A percentile compares a stretch with the other conserved stretches of the same genome.
Evolutionary conservation across 2,888 invertebrate species (phyloP).

Genomic region (Leuctra nigra): DNA sequence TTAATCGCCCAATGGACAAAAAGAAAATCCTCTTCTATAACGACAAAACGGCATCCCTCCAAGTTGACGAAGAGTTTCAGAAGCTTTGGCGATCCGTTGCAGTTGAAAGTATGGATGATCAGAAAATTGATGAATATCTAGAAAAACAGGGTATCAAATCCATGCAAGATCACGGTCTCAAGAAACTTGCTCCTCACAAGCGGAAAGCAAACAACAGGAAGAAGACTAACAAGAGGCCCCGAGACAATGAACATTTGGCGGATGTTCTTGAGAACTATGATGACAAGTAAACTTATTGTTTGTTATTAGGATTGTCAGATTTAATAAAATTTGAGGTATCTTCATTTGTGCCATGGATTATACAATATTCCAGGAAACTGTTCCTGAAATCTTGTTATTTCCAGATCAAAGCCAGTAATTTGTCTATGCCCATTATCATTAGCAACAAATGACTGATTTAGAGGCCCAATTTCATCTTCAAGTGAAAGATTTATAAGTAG

Average conservation of each 20-base stretch:
- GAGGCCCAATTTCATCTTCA: no score
- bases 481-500: no score
- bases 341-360: no score
- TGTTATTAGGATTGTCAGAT: no score
- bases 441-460: no score
- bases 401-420: no score
- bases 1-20: conserved; percentile 83
- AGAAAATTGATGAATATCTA: conserved; percentile 96
- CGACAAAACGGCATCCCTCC: conserved; percentile 77
- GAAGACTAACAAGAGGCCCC: conserved; percentile 77
- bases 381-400: no score
- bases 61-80: conserved; percentile 91
- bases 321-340: no score
- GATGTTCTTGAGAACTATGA: conserved; percentile 91
- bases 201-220: conserved; percentile 77
- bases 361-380: no score
- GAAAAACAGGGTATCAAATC: conserved; percentile 94
- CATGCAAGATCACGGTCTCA: conserved; percentile 93
- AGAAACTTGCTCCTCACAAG: conserved; percentile 70
- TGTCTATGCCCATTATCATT: no score
- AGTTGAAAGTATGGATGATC: conserved; percentile 96
- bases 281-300: no score
- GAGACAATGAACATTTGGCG: conserved; percentile 95
- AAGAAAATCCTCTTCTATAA: conserved; percentile 95
- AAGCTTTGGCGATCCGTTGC: conserved; percentile 93